Percentiles rank a stretch among this genome's conserved stretches.
Conservation (phyloP, 2,113 vertebrate genomes). For the Anoura caudifer region DNA sequence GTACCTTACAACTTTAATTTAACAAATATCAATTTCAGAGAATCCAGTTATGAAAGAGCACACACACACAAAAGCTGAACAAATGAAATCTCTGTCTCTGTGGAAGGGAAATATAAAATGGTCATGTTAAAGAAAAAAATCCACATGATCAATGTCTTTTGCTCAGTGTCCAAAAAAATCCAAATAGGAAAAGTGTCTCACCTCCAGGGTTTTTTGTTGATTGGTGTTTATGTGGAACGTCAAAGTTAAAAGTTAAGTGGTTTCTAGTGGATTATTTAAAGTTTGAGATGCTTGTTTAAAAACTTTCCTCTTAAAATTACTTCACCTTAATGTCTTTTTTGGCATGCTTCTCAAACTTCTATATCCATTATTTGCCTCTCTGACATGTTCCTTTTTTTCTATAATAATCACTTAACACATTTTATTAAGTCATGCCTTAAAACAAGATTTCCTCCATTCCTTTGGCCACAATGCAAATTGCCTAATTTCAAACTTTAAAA, state of each 20-base stretch:
- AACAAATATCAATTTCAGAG: not conserved
- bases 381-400: not conserved
- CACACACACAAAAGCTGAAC: not conserved
- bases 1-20: not conserved
- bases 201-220: not conserved
- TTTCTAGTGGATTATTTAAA: not conserved
- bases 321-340: conserved; percentile 1
- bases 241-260: not conserved
- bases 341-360: conserved; percentile 23
- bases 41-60: not conserved
- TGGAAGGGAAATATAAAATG: not conserved
- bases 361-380: not conserved
- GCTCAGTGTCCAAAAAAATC: not conserved
- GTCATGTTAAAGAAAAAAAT: not conserved
- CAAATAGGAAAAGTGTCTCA: not conserved
- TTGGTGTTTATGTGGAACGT: not conserved
- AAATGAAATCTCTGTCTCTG: conserved; percentile 17
- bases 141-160: not conserved
- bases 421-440: conserved; percentile 3
- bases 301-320: conserved; percentile 20
- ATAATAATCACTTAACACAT: not conserved
- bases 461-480: not conserved
- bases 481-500: conserved; percentile 6
- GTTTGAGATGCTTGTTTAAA: conserved; percentile 1
- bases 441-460: not conserved